Evolutionary conservation across 2,797 vertebrate genomes (phyloP), one percentile per base, ranked within the genome.

Genomic region (Myripristis murdjan): DNA sequence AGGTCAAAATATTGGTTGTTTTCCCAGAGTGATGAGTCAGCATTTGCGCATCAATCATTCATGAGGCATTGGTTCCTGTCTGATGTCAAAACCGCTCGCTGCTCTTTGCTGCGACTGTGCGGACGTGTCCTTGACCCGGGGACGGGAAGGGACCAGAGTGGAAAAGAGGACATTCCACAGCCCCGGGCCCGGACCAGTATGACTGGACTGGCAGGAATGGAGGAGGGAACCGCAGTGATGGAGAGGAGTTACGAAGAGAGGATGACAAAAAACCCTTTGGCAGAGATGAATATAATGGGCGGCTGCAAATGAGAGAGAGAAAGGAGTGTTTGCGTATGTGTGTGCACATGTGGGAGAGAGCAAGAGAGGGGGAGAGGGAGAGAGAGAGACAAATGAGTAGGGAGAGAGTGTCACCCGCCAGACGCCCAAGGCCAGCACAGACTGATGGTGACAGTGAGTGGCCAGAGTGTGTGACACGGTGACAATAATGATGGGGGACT

Each of bases 31-130:
- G 87, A 88, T 93, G 91, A 94, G 82, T 94, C 92, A 94, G 92
- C 92, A 87, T 59, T 77, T 10, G 10, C 11, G 53, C 87, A 92
- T 94, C 91, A 94, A 92, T 94, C 92, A 94, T 92, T 94, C 84
- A 94, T 90, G 90, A 91, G 83, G 52, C 75, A 69, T 59, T 66
- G 52, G 71, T 85, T 85, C 54, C 57, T 69, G 63, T 54, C 71
- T 70, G 65, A 70, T 83, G 75, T 88, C 82, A 83, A 85, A 61
- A 46, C 77, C 83, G 82, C 64, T 28, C 16, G 6, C 68, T 61
- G 60, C 57, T 74, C 80, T 76, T 67, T 57, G 26, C 70, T 75
- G 71, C 69, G 75, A 82, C 62, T 48, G 63, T 6, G 4, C 52
- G 79, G 64, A 79, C 2, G 10, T 65, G 81, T 79, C 90, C 90